Evolutionary conservation across 2,113 vertebrate species (phyloP).

Genomic region (Halichoeres trimaculatus): DNA sequence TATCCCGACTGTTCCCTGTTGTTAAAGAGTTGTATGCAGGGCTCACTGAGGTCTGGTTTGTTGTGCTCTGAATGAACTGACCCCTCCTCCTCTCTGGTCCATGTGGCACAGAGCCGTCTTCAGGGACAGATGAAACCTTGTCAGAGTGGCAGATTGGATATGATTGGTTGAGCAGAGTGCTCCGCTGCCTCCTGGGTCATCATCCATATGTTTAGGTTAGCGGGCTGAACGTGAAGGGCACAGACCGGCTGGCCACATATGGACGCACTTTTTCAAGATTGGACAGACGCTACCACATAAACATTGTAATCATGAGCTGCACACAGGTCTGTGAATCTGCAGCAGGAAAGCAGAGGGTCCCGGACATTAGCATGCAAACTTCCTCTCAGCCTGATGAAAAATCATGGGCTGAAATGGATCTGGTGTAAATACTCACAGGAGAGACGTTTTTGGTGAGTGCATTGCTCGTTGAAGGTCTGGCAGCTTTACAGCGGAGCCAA

Average conservation of each 20-base stretch:
- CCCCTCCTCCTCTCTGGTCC: constrained; percentile 26
- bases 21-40: neutral
- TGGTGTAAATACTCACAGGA: constrained; percentile 38
- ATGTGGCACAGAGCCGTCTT: constrained; percentile 31
- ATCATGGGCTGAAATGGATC: constrained; percentile 32
- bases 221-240: constrained; percentile 33
- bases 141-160: constrained; percentile 68
- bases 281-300: constrained; percentile 41
- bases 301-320: constrained; percentile 43
- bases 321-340: constrained; percentile 28
- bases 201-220: constrained; percentile 74
- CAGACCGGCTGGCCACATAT: constrained; percentile 49
- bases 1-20: too few relatives aligned
- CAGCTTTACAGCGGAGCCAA: constrained; percentile 47
- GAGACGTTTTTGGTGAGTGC: constrained; percentile 36
- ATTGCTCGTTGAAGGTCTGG: constrained; percentile 51
- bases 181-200: constrained; percentile 60
- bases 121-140: constrained; percentile 45
- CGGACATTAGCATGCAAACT: constrained; percentile 26
- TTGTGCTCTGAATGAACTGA: neutral
- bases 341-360: constrained; percentile 14
- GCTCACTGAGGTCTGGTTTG: neutral
- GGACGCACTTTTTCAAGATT: constrained; percentile 40
- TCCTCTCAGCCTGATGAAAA: constrained; percentile 39
- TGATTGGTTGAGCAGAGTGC: constrained; percentile 62